Base-by-base conservation (phyloP, 2,888 invertebrate species). In the Parnassius glacialis region DNA sequence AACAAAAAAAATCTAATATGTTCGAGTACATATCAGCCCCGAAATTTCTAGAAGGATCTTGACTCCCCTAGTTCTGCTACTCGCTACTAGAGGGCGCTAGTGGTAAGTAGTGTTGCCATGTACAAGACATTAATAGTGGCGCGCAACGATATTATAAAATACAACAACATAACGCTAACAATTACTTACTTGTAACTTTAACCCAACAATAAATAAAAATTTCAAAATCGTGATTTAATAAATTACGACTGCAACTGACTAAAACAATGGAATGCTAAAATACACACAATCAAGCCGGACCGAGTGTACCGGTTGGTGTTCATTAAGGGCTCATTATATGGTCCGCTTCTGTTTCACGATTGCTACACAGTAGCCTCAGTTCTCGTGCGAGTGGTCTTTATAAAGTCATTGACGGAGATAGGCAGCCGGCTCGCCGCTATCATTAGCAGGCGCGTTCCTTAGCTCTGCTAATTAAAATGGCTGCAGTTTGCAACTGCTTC, bases 281-380 rank as follows among this genome's bases (percentile, higher is more conserved):
- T 64, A 52, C 64, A 64, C 55, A 64, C 56, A 45, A 59, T 57
- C 59, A 60, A 47, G 44, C 59, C 11, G 57, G 9, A 12, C 41
- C 2, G 41, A 51, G 34, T 41, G 47, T 51, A 50, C 48, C 48
- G 9, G 13, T 51, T 44, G 59, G 45, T 62, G 34, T 59, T 59
- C 63, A 63, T 63, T 63, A 59, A 47, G 52, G 52, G 56, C 57
- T 59, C 59, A 63, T 63, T 59, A 63, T 56, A 45, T 59, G 63
- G 52, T 59, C 25, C 55, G 63, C 52, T 59, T 52, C 63, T 59
- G 52, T 59, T 56, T 34, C 12, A 43, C 55, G 55, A 59, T 63
- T 63, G 52, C 63, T 48, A 59, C 54, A 60, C 56, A 52, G 47
- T 34, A 59, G 59, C 59, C 59, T 55, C 50, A 43, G 43, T 43